Conservation (phyloP, 2,113 vertebrate genomes). For the Sylvilagus bachmani region DNA sequence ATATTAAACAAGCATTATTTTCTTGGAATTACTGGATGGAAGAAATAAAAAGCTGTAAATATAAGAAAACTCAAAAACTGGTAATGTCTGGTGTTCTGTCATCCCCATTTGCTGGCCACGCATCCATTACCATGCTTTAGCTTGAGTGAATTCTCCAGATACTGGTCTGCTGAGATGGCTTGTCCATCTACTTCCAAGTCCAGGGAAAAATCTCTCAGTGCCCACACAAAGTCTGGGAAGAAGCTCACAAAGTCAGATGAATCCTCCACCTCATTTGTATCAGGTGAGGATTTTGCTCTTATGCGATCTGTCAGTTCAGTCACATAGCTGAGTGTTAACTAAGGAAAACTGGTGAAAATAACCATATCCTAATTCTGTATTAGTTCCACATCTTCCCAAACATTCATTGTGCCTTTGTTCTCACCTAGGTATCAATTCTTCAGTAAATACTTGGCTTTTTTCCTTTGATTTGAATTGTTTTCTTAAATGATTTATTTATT, state of each 20-base stretch:
- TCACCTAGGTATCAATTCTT: not conserved
- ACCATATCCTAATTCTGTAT: rapidly evolving
- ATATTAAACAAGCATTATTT: not conserved
- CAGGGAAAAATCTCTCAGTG: conserved; percentile 83
- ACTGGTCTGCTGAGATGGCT: conserved; percentile 75
- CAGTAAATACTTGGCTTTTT: not conserved
- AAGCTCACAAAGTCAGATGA: conserved; percentile 78
- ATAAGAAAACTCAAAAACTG: not conserved
- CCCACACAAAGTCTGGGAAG: conserved; percentile 86
- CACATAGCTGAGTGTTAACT: conserved; percentile 79
- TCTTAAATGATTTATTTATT: not conserved
- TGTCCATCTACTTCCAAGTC: conserved; percentile 66
- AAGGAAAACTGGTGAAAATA: conserved; percentile 53
- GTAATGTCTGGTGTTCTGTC: not conserved
- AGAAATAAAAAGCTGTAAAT: not conserved
- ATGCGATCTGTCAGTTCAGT: conserved; percentile 78
- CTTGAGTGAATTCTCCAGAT: conserved; percentile 81
- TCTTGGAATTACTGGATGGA: not conserved
- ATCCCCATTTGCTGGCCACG: not conserved
- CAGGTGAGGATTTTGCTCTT: conserved; percentile 61
- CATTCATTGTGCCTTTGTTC: not conserved
- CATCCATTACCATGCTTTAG: conserved; percentile 75
- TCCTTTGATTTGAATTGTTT: not conserved
- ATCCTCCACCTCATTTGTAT: not conserved
- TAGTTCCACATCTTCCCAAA: not conserved